Base-by-base conservation (phyloP, 2,797 vertebrate species). In the Sciaenops ocellatus region DNA sequence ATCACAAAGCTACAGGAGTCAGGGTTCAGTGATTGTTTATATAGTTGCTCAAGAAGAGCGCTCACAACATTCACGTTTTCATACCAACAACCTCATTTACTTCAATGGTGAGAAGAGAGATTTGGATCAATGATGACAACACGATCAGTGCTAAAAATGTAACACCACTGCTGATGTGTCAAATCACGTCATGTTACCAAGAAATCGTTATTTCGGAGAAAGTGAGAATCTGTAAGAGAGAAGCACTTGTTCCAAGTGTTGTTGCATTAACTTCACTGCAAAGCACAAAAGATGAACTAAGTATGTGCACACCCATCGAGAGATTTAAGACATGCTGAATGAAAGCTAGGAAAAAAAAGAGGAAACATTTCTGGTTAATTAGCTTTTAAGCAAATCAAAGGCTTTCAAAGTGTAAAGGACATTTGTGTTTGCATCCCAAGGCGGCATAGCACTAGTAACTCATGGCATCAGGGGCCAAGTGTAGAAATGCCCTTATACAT, bases 291-390 rank as follows among this genome's bases (percentile, higher is more conserved):
- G 60, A 80, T 70, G 50, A 82, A 76, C 63, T 47, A 57, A 78
- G 26, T 64, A 78, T 85, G 80, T 73, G 69, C 86, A 84, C 81
- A 86, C 69, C 67, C 79, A 78, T 63, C 26, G 42, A 71, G 67
- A 85, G 61, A 74, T 83, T 79, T 84, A 91, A 87, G 88, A 92
- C 90, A 90, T 88, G 89, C 85, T 82, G 81, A 87, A 72, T 56
- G 75, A 82, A 77, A 83, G 70, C 77, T 75, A 88, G 63, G 69
- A 63, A 69, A 59, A 28, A 61, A 47, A 51, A 57, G 38, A 69
- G 9, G 50, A 76, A 77, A 85, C 51, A 69, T 79, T 79, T 81
- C 78, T 82, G 75, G 76, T 83, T 79, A 84, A 63, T 65, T 26
- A 73, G 84, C 77, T 62, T 80, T 76, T 81, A 90, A 89, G 79